phyloP scores from a whole-genome alignment of 2,797 vertebrate species.

The Chromis chromis region DNA sequence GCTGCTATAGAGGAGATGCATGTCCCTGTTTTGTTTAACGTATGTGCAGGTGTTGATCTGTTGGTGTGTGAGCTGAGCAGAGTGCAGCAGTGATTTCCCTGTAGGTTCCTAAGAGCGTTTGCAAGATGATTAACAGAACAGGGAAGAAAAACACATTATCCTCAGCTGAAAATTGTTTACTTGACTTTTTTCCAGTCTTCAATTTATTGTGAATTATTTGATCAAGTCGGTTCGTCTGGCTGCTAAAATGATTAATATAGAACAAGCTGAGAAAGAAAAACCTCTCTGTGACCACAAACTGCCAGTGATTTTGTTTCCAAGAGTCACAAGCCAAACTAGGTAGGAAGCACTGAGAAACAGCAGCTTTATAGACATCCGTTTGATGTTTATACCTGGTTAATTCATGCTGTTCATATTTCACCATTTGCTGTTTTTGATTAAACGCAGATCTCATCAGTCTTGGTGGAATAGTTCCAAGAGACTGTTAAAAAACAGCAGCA shows the following conservation, averaged over 20 bases:
- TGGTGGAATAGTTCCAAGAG: background rate
- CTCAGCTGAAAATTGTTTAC: background rate
- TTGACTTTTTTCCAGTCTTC: background rate
- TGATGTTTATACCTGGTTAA: background rate
- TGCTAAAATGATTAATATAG: background rate
- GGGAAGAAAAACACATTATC: background rate
- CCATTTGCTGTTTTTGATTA: background rate
- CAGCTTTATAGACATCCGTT: no score
- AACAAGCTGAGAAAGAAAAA: background rate
- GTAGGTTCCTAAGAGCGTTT: conserved; percentile 4
- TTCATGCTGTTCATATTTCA: background rate
- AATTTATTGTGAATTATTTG: background rate
- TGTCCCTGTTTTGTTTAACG: conserved; percentile 3
- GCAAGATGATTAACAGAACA: background rate
- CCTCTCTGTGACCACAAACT: background rate
- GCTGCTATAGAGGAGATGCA: background rate
- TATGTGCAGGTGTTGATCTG: conserved; percentile 20
- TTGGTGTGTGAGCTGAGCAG: conserved; percentile 4
- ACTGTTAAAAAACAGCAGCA: no score
- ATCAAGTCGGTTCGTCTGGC: background rate
- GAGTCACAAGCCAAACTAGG: background rate
- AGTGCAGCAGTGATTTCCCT: background rate
- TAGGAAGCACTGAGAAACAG: no score
- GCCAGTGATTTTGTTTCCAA: background rate
- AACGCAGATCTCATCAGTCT: background rate